Percentiles rank a stretch among this genome's conserved stretches.
Conservation (phyloP, 2,888 invertebrate genomes). For the Troglohyphantes excavatus region DNA sequence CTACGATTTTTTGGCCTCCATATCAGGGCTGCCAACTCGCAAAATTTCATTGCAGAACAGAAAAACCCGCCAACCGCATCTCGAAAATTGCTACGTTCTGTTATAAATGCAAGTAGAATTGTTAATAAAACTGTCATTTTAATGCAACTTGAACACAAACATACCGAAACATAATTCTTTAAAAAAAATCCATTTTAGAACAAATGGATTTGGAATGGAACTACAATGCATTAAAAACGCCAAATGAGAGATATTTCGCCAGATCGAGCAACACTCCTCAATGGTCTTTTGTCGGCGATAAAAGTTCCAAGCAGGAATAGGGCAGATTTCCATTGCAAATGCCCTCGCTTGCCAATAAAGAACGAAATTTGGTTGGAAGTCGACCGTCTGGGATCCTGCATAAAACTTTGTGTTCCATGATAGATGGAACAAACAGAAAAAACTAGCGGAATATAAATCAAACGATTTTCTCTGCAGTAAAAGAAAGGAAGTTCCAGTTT, state of each 20-base stretch:
- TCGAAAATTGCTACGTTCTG: no score
- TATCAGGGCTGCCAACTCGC: not conserved
- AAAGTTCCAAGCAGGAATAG: constrained; percentile 36
- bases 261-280: no score
- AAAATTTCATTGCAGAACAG: no score
- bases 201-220: no score
- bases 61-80: no score
- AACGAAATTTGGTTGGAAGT: constrained; percentile 6
- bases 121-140: no score
- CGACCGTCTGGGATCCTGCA: constrained; percentile 34
- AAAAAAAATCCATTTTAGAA: no score
- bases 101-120: no score
- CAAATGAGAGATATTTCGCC: no score
- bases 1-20: constrained; percentile 22
- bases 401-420: constrained; percentile 40
- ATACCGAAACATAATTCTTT: not conserved
- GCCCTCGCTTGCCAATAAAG: constrained; percentile 27
- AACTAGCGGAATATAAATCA: constrained; percentile 56
- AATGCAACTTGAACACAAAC: no score
- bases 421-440: constrained; percentile 53
- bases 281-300: constrained; percentile 42
- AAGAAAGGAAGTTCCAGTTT: constrained; percentile 25
- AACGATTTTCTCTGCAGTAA: constrained; percentile 14
- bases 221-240: no score
- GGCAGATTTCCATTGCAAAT: constrained; percentile 68